Conservation (phyloP, 2,888 invertebrate species). For the Phalera bucephala region DNA sequence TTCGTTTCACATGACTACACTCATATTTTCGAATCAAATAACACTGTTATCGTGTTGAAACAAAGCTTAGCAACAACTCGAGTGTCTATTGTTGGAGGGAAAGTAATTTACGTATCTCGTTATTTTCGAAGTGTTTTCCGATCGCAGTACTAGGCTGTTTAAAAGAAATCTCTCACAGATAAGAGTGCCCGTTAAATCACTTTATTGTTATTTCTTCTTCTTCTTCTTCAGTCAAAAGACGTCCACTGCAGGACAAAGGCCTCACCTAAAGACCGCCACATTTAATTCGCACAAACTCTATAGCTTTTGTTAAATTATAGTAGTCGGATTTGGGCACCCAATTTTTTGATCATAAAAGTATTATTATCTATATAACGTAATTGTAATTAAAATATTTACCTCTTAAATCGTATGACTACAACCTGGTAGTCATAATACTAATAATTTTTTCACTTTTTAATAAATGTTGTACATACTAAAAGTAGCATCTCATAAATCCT, state of each 20-base stretch:
- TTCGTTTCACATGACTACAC: slow-evolving; percentile 17
- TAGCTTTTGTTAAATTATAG: no score
- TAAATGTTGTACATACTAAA: no score
- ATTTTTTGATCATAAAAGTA: no score
- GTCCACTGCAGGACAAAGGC: no score
- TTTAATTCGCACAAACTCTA: no score
- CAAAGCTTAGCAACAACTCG: slow-evolving; percentile 24
- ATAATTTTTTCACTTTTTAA: no score
- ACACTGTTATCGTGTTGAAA: slow-evolving; percentile 16
- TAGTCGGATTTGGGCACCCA: no score
- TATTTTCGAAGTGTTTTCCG: slow-evolving; percentile 37
- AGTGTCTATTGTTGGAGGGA: slow-evolving; percentile 36
- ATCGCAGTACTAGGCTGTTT: slow-evolving; percentile 34
- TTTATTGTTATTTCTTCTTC: no score
- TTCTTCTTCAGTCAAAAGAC: slow-evolving; percentile 3
- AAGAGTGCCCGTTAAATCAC: slow-evolving; percentile 29
- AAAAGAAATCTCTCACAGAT: slow-evolving; percentile 31
- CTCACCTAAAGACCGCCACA: slow-evolving; percentile 5
- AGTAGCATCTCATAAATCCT: slow-evolving; percentile 8
- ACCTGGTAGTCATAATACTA: no score
- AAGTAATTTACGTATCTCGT: slow-evolving; percentile 44
- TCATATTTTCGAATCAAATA: slow-evolving; percentile 24
- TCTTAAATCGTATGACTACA: no score
- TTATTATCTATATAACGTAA: no score
- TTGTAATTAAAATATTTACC: no score